phyloP scores from a whole-genome alignment of 2,113 vertebrate species.

The Pelmatolapia mariae region DNA sequence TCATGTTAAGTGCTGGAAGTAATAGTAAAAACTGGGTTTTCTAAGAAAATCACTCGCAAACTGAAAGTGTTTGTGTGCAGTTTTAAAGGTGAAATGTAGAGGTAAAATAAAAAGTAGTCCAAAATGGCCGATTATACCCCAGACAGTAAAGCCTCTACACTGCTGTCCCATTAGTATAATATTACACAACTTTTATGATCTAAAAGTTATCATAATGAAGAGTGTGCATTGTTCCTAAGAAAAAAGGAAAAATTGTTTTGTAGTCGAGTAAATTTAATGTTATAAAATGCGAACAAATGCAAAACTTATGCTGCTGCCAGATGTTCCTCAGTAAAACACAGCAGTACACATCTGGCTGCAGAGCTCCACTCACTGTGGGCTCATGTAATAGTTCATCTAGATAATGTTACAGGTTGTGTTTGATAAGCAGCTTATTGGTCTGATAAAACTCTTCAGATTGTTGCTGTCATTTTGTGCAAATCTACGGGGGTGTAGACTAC shows the following conservation, averaged over 20 bases:
- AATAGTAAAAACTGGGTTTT: neutral
- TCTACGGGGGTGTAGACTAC: neutral
- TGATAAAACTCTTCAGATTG: neutral
- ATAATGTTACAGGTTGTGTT: neutral
- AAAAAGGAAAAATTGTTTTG: neutral
- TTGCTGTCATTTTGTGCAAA: neutral
- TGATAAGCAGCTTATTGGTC: neutral
- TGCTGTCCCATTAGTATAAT: neutral
- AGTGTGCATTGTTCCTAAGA: accelerated
- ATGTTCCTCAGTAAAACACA: neutral
- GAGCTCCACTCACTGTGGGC: neutral
- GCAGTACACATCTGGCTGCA: neutral
- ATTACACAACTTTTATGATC: neutral
- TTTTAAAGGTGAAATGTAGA: neutral
- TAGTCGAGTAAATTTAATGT: neutral
- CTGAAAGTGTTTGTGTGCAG: neutral
- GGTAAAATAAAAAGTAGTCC: neutral
- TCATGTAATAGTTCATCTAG: neutral
- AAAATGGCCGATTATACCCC: neutral
- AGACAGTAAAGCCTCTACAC: neutral
- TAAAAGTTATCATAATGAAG: neutral
- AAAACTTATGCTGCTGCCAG: neutral
- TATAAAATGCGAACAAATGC: neutral
- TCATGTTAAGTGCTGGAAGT: neutral
- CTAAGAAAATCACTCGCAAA: neutral